These are phyloP conservation scores for Metallyticus violacea DNA, from an alignment of 2,888 invertebrate species.

Conservation along the genomic window DNA sequence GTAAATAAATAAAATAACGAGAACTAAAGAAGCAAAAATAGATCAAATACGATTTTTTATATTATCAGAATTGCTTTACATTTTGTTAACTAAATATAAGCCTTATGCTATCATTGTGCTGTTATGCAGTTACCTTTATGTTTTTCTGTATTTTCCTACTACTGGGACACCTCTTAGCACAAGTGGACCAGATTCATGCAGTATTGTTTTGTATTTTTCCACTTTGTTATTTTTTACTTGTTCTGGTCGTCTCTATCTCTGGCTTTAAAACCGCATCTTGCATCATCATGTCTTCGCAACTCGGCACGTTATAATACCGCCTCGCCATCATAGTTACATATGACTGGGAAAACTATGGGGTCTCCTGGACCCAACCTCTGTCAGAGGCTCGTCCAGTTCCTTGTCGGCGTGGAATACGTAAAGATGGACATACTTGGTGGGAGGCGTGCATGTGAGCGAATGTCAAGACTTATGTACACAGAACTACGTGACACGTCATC, in stretches of 20 bases:
- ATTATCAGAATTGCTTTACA: too few species aligned
- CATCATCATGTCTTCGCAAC: not conserved
- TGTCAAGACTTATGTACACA: not conserved
- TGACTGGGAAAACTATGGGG: not conserved
- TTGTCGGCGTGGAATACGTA: not conserved
- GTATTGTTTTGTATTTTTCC: too few species aligned
- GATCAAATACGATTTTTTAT: too few species aligned
- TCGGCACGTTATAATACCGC: not conserved
- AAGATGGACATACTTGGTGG: not conserved
- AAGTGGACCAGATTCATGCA: too few species aligned
- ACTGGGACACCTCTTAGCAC: too few species aligned
- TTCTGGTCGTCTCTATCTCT: not conserved
- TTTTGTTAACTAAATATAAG: too few species aligned
- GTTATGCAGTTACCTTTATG: too few species aligned
- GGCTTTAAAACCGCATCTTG: not conserved
- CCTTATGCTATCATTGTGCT: too few species aligned
- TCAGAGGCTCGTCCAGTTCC: not conserved
- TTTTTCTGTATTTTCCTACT: too few species aligned
- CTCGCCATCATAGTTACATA: not conserved
- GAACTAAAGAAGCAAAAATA: too few species aligned
- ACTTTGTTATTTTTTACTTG: too few species aligned
- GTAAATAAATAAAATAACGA: too few species aligned
- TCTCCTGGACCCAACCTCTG: not conserved
- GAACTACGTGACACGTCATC: not conserved
- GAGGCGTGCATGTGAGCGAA: not conserved